Evolutionary conservation across 2,797 vertebrate genomes (phyloP).

Genomic region (Miichthys miiuy): DNA sequence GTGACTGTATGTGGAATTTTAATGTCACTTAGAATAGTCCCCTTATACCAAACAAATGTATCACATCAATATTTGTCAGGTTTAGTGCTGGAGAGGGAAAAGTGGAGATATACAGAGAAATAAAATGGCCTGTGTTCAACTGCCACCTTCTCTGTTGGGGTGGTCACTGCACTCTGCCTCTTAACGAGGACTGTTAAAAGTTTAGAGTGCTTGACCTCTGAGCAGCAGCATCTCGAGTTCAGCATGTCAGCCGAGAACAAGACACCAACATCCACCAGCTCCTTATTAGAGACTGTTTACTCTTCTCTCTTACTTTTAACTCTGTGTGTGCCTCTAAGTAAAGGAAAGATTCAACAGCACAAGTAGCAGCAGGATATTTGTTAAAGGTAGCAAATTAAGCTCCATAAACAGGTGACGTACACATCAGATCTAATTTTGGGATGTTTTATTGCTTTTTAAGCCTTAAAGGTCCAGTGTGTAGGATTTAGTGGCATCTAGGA

Average conservation of each 20-base stretch:
- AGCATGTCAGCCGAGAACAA: conserved; percentile 38
- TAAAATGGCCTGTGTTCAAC: conserved; percentile 22
- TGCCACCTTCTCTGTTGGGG: conserved; percentile 25
- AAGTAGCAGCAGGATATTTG: too few relatives aligned
- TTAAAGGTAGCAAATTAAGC: neutral
- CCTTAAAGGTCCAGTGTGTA: too few relatives aligned
- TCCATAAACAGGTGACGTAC: neutral
- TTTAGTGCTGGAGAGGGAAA: neutral
- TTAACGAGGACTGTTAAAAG: conserved; percentile 33
- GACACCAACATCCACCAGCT: conserved; percentile 11
- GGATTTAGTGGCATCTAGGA: too few relatives aligned
- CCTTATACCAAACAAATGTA: neutral
- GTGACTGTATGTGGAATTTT: neutral
- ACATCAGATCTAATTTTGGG: neutral
- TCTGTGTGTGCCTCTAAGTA: neutral
- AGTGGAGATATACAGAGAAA: neutral
- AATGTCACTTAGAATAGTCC: neutral
- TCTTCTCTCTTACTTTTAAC: conserved; percentile 18
- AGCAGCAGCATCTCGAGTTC: conserved; percentile 29
- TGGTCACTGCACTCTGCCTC: conserved; percentile 21
- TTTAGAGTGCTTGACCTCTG: conserved; percentile 47
- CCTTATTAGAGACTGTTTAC: conserved; percentile 12
- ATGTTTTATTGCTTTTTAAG: neutral
- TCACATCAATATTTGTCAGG: conserved; percentile 7
- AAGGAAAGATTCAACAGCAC: neutral